phyloP scores from a whole-genome alignment of 2,113 vertebrate species.

The Aramus guarauna region DNA sequence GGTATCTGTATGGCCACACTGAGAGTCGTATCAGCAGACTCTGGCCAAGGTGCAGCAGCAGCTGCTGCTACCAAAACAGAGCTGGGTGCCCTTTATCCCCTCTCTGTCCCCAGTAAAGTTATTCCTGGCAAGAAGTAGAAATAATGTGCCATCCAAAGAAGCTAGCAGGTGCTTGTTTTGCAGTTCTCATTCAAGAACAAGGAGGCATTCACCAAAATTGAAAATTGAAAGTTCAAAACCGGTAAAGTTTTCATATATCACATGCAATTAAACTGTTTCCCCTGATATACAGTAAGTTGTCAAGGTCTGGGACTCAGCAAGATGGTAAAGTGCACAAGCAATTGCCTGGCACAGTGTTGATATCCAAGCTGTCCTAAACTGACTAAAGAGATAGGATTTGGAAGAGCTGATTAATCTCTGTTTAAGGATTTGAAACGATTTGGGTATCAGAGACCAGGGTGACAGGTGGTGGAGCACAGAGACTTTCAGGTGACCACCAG shows the following conservation, averaged over 20 bases:
- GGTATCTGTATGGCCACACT: not conserved
- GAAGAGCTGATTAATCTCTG: not conserved
- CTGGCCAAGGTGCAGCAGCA: not conserved
- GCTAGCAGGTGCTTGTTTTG: not conserved
- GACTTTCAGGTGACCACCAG: not conserved
- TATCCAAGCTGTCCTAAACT: not conserved
- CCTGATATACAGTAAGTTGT: not conserved
- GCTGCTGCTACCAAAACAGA: not conserved
- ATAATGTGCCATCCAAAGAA: not conserved
- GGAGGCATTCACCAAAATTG: not conserved
- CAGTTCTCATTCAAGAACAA: not conserved
- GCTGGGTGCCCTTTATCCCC: not conserved
- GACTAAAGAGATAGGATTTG: not conserved
- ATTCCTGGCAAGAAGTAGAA: not conserved
- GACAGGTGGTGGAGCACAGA: not conserved
- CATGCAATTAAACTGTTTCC: not conserved
- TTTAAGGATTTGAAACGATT: not conserved
- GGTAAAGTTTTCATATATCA: not conserved
- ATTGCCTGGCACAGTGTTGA: not conserved
- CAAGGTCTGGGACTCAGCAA: not conserved
- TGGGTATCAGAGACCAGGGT: not conserved
- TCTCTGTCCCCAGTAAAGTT: not conserved
- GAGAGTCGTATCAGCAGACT: not conserved
- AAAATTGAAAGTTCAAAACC: not conserved
- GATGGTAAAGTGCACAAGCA: not conserved